phyloP scores from a whole-genome alignment of 2,888 invertebrate species.

The Drymonia ruficornis region DNA sequence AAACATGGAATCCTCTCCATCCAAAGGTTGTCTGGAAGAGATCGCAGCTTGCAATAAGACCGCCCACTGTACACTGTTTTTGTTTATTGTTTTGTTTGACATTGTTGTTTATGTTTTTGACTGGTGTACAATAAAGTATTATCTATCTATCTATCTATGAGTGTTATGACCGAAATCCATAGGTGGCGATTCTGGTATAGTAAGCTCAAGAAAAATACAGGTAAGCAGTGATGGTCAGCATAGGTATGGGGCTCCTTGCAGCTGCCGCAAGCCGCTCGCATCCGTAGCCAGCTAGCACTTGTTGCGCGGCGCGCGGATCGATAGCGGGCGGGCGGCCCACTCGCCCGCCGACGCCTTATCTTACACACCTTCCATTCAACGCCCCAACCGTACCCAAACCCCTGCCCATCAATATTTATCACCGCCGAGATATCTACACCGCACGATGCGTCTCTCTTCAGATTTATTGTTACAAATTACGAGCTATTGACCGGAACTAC shows the following conservation, averaged over 20 bases:
- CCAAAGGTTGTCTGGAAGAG: no score
- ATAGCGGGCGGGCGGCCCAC: constrained; percentile 51
- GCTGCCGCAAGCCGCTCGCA: constrained; percentile 15
- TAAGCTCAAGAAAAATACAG: no score
- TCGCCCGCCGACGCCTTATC: constrained; percentile 30
- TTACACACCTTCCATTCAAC: constrained; percentile 47
- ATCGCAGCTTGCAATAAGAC: no score
- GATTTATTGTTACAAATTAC: constrained; percentile 28
- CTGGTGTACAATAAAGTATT: no score
- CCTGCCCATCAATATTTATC: constrained; percentile 29
- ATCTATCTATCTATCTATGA: no score
- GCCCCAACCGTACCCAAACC: constrained; percentile 24
- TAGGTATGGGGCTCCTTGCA: neutral
- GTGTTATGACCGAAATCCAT: no score
- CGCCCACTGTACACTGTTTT: no score
- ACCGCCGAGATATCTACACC: constrained; percentile 14
- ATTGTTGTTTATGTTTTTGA: no score
- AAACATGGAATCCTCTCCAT: no score
- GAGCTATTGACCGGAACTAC: constrained; percentile 20
- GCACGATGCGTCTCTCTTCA: constrained; percentile 10
- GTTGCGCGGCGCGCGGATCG: constrained; percentile 77
- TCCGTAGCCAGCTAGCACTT: constrained; percentile 54
- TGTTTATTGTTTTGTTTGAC: no score
- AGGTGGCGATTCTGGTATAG: no score
- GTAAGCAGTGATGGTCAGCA: no score